Base-by-base conservation (phyloP, 2,888 invertebrate genomes). In the Caenorhabditis wallacei region DNA sequence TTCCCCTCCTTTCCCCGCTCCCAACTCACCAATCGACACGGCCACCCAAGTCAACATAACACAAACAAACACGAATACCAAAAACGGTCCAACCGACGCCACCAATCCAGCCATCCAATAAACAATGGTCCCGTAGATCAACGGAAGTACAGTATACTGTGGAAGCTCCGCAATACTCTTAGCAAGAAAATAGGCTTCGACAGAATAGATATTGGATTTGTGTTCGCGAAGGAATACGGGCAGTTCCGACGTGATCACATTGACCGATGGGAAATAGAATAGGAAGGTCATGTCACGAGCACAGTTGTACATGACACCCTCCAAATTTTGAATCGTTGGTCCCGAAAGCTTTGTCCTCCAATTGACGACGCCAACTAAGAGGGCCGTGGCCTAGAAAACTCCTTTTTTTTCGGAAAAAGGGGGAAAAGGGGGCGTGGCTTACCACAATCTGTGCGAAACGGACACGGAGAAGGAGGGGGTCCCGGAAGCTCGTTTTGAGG, bases 181-280 rank as follows among this genome's bases (percentile, higher is more conserved):
- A 40, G 95, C 93, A 89, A 96, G 95, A 48, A 96, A 97, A 92
- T 97, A 97, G 0, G 96, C 95, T 88, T 96, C 96, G 0, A 95
- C 95, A 59, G 96, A 94, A 91, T 97, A 97, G 94, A 97, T 95
- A 46, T 96, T 96, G 91, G 95, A 96, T 84, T 95, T 94, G 90
- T 97, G 95, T 92, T 97, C 97, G 16, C 96, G 94, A 86, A 96
- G 94, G 92, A 97, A 97, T 82, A 97, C 95, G 0, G 96, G 96
- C 40, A 96, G 93, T 92, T 97, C 97, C 0, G 95, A 94, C 88
- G 96, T 96, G 92, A 97, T 97, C 43, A 97, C 97, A 92, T 95
- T 95, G 82, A 97, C 95, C 30, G 97, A 97, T 78, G 96, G 96
- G 91, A 97, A 96, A 16, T 96, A 95, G 93, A 96, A 97, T 91